These are phyloP conservation scores for Melinopterus prodromus DNA, from an alignment of 2,888 invertebrate species.

Conservation along the genomic window DNA sequence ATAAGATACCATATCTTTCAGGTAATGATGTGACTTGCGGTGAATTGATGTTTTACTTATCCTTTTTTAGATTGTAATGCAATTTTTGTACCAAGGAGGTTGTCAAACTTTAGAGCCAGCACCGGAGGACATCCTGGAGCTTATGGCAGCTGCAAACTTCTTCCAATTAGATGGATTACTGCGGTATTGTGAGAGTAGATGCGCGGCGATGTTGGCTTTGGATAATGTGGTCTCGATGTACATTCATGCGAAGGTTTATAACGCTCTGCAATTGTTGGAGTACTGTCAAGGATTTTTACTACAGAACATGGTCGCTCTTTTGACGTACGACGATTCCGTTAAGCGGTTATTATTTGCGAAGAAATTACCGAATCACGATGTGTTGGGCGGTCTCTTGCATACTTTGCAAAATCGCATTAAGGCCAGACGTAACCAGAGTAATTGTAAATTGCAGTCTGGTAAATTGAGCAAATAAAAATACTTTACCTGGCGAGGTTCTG, in stretches of 20 bases:
- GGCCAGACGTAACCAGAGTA: conserved; percentile 60
- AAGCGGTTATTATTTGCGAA: conserved; percentile 88
- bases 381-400: conserved; percentile 80
- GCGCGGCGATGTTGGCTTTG: conserved; percentile 83
- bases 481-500: not conserved
- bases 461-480: conserved; percentile 6
- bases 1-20: conserved; percentile 93
- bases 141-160: conserved; percentile 92
- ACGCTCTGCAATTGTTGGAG: conserved; percentile 84
- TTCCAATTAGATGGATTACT: conserved; percentile 88
- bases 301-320: conserved; percentile 93
- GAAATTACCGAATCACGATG: conserved; percentile 89
- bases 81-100: conserved; percentile 90
- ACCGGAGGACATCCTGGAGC: conserved; percentile 82
- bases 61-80: conserved; percentile 82
- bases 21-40: conserved; percentile 67
- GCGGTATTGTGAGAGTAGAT: conserved; percentile 85
- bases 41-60: conserved; percentile 9
- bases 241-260: conserved; percentile 93
- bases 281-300: conserved; percentile 91
- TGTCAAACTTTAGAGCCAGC: conserved; percentile 81
- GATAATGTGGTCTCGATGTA: conserved; percentile 93
- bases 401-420: conserved; percentile 86
- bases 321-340: conserved; percentile 91
- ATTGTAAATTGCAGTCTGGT: conserved; percentile 30